These are phyloP conservation scores for Apamea sordens DNA, from an alignment of 2,888 invertebrate genomes.

Conservation along the genomic window DNA sequence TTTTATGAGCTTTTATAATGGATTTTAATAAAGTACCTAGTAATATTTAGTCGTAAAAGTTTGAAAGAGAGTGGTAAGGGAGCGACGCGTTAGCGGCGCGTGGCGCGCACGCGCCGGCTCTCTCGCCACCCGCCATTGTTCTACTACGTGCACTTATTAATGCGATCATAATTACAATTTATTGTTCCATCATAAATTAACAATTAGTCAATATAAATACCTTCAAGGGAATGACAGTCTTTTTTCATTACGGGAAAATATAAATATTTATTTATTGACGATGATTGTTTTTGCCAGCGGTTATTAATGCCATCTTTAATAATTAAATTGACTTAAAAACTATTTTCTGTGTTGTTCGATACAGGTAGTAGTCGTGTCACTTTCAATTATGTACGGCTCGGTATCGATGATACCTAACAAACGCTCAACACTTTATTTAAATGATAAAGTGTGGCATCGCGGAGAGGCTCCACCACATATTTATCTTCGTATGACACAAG, in stretches of 20 bases:
- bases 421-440: constrained; percentile 68
- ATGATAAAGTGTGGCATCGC: constrained; percentile 74
- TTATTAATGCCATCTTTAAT: not conserved
- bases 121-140: constrained; percentile 68
- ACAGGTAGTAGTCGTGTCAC: constrained; percentile 45
- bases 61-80: constrained; percentile 16
- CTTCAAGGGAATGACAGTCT: not conserved
- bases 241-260: constrained; percentile 21
- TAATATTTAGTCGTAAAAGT: constrained; percentile 3
- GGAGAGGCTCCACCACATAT: constrained; percentile 70
- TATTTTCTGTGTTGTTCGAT: constrained; percentile 2
- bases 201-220: constrained; percentile 40
- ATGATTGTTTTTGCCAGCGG: constrained; percentile 19
- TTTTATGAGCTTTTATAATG: constrained; percentile 1
- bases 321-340: not conserved
- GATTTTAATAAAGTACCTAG: not conserved
- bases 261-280: constrained; percentile 17
- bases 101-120: constrained; percentile 71
- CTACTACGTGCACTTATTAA: constrained; percentile 53
- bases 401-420: constrained; percentile 33
- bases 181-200: constrained; percentile 46
- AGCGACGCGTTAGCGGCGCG: constrained; percentile 69
- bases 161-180: constrained; percentile 50
- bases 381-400: constrained; percentile 37
- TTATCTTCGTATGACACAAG: constrained; percentile 81